Evolutionary conservation across 2,888 invertebrate genomes (phyloP), one percentile per base, ranked within the genome.

Genomic region (Aleiodes leptofemur): DNA sequence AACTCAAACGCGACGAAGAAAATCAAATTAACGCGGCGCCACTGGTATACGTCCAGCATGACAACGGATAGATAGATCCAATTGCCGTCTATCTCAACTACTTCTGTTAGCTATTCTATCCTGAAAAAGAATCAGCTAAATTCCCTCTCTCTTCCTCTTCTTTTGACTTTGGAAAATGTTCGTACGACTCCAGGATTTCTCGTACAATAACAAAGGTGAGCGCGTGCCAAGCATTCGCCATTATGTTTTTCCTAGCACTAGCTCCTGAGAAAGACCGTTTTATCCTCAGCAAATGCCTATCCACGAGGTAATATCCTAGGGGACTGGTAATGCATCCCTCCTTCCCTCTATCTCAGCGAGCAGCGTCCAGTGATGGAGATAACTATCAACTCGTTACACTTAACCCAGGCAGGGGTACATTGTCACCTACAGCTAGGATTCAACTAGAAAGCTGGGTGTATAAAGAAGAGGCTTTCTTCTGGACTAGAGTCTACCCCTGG

Each of bases 1-100:
- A 82, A 80, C 81, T 82, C 82, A 86, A 86, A 85, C 82, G 83
- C 83, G 82, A 68, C 80, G 79, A 80, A 83, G 84, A 84, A 86
- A 87, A 86, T 86, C 85, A 84, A 87, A 86, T 87, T 86, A 86
- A 86, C 84, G 82, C 73, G 77, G 77, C 80, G 77, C 77, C 78
- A 72, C 77, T 71, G 56, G 57, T 56, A 57, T 74, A 77, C 73
- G 66, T 57, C 64, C 64, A 34, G 59, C 64, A 53, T 57, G 74
- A 55, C 74, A 74, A 59, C 69, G 53, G 38, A 68, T 68, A 53
- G 74, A 74, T 74, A 74, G 74, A 74, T 74, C 69, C 74, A 74
- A 74, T 74, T 74, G 74, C 64, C 69, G 59, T 69, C 61, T 69
- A 68, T 70, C 31, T 53, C 16, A 43, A 59, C 31, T 57, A 14